Evolutionary conservation across 1,140 invertebrate species (phyloP).

Genomic region (Dryas iulia): DNA sequence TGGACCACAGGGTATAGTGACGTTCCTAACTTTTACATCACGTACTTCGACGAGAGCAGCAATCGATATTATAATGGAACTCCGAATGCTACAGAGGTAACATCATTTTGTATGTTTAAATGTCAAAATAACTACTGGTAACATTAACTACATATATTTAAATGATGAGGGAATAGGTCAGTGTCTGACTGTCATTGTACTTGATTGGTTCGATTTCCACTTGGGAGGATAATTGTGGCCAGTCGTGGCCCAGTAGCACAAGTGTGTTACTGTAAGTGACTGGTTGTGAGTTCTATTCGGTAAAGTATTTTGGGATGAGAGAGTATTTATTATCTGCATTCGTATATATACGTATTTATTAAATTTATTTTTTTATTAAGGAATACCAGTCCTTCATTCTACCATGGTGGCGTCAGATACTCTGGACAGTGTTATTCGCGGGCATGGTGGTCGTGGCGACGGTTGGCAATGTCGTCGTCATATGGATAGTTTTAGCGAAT

Average conservation of each 20-base stretch:
- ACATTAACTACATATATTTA: no score
- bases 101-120: background rate
- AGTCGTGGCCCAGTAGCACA: no score
- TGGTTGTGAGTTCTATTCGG: no score
- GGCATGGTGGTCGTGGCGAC: constrained; percentile 95
- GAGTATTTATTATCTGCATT: no score
- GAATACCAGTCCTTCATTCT: constrained; percentile 83
- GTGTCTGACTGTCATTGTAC: no score
- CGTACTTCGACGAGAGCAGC: constrained; percentile 49
- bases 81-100: constrained; percentile 54
- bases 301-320: no score
- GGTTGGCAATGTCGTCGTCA: constrained; percentile 95
- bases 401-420: constrained; percentile 91
- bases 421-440: constrained; percentile 92
- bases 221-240: no score
- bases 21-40: constrained; percentile 50
- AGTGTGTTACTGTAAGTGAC: no score
- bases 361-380: constrained; percentile 24
- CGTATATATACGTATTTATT: no score
- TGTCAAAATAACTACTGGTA: no score
- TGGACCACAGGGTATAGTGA: constrained; percentile 42
- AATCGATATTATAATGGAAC: constrained; percentile 46
- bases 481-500: constrained; percentile 96
- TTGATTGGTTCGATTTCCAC: no score
- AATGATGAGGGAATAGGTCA: no score